Conservation (phyloP, 2,113 vertebrate species). For the Albula glossodonta region DNA sequence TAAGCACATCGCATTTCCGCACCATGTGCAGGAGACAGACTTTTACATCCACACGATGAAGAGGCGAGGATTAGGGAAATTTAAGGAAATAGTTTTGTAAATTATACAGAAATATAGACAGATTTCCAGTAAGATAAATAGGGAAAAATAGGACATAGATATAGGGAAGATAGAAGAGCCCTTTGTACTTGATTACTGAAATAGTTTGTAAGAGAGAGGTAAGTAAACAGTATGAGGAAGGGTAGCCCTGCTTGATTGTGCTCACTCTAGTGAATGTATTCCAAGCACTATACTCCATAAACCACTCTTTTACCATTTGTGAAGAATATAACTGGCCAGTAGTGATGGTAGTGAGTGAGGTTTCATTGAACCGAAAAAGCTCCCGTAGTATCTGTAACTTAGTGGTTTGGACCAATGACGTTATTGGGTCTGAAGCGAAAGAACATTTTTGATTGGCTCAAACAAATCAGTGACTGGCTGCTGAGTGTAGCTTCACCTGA, state of each 20-base stretch:
- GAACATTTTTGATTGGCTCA: no score
- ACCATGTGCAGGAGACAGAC: not conserved
- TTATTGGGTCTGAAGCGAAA: no score
- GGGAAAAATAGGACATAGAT: slow-evolving; percentile 34
- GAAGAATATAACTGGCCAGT: not conserved
- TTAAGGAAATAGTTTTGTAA: not conserved
- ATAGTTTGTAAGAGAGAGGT: slow-evolving; percentile 35
- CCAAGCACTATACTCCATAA: not conserved
- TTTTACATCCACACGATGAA: not conserved
- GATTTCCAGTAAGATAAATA: not conserved
- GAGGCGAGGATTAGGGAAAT: not conserved
- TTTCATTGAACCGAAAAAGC: no score
- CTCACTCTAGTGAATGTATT: not conserved
- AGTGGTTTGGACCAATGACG: no score
- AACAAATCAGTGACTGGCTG: no score
- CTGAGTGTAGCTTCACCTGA: no score
- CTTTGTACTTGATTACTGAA: slow-evolving; percentile 61
- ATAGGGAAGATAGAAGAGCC: slow-evolving; percentile 56
- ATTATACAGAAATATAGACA: not conserved
- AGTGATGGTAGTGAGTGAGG: no score
- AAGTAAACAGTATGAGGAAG: slow-evolving; percentile 33
- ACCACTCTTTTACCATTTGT: not conserved
- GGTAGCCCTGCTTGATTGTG: not conserved
- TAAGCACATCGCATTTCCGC: no score
- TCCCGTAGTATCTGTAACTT: no score